A percentile compares a stretch with the other conserved stretches of the same genome.
phyloP scores from a whole-genome alignment of 2,888 invertebrate species.

The Enchytraeus crypticus region DNA sequence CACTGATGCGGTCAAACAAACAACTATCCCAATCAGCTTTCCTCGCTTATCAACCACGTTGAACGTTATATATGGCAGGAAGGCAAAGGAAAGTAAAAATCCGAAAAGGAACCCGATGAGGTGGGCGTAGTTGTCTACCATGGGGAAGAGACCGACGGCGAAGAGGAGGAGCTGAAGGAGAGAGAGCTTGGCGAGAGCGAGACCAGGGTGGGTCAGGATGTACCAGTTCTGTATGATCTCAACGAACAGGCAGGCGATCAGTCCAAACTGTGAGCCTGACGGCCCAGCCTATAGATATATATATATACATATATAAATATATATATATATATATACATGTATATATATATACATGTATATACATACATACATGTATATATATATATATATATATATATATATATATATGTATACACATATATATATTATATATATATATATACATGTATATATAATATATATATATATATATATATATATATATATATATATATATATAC shows the following conservation, averaged over 20 bases:
- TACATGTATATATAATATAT: too few relatives aligned
- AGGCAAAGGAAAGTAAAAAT: constrained; percentile 79
- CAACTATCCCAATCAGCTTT: constrained; percentile 55
- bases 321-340: too few relatives aligned
- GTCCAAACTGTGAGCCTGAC: constrained; percentile 90
- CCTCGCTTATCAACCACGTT: constrained; percentile 74
- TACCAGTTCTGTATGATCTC: constrained; percentile 88
- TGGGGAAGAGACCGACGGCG: constrained; percentile 73
- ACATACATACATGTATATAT: too few relatives aligned
- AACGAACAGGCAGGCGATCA: constrained; percentile 84
- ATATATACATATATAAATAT: too few relatives aligned
- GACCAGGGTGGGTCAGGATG: constrained; percentile 55
- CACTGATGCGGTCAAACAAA: constrained; percentile 61
- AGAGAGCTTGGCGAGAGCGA: constrained; percentile 36
- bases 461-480: too few relatives aligned
- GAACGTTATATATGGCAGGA: constrained; percentile 88
- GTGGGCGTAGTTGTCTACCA: constrained; percentile 98
- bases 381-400: too few relatives aligned
- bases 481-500: too few relatives aligned
- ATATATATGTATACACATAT: too few relatives aligned
- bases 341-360: too few relatives aligned
- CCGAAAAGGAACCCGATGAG: constrained; percentile 90
- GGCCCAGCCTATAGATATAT: constrained; percentile 83
- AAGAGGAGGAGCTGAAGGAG: constrained; percentile 38
- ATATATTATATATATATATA: too few relatives aligned